Evolutionary conservation across 2,888 invertebrate genomes (phyloP), one percentile per base, ranked within the genome.

Genomic region (Altica lythri): DNA sequence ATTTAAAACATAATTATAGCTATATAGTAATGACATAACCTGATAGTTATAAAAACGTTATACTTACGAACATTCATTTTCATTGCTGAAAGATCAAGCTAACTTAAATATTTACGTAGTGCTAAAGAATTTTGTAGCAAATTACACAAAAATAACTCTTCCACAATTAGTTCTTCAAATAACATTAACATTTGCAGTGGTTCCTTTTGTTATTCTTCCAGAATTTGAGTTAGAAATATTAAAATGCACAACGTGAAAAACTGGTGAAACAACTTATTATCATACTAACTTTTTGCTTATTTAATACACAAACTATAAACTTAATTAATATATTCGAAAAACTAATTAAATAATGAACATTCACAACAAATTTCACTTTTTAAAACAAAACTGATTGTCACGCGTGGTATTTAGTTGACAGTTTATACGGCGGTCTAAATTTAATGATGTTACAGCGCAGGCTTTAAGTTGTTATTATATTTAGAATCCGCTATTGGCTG

Each of bases 11-110:
- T n/a, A n/a, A n/a, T n/a, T n/a, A n/a, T n/a, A n/a, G n/a, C n/a
- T n/a, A n/a, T n/a, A n/a, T n/a, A n/a, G n/a, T n/a, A n/a, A n/a
- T n/a, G n/a, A n/a, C n/a, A n/a, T n/a, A n/a, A n/a, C n/a, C n/a
- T n/a, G n/a, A n/a, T n/a, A n/a, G n/a, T n/a, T n/a, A 47, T 14
- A 34, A 22, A 5, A 38, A 13, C 17, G 18, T 17, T 10, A 17
- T 66, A 68, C 70, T 70, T 70, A 71, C 69, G 68, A 51, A 65
- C 66, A 63, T 70, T 70, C 70, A 71, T 71, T 59, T 68, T 69
- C 59, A 57, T 59, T 46, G 53, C 58, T 64, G 66, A 64, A 63
- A 66, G 62, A 30, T 57, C 42, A 38, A 55, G 42, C 45, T 54
- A 57, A 47, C 57, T 55, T 53, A 53, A 53, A 56, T 62, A 58